Percentiles rank a stretch among this genome's conserved stretches.
Conservation (phyloP, 23 tunicate species). For the Clavelina lepadiformis region DNA sequence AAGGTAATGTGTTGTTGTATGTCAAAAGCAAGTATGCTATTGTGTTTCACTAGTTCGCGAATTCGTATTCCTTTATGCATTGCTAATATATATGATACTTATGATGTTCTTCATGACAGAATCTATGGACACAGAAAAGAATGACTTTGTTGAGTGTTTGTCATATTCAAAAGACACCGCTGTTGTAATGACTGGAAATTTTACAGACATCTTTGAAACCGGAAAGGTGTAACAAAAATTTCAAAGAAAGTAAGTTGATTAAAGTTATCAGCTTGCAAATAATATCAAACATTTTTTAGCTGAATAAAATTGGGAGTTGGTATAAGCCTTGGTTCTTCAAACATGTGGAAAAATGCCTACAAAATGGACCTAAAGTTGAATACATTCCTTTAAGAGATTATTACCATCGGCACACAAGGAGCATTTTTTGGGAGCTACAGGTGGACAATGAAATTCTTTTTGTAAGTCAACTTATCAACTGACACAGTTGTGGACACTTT, state of each 20-base stretch:
- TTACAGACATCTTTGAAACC: slow-evolving; percentile 39
- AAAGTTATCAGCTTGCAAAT: too few relatives aligned
- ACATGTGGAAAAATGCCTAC: slow-evolving; percentile 50
- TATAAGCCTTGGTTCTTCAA: slow-evolving; percentile 93
- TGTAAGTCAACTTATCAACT: background rate
- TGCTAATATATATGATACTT: background rate
- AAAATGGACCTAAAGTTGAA: slow-evolving; percentile 35
- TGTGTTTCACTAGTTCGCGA: background rate
- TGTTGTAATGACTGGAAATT: slow-evolving; percentile 78
- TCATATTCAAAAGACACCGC: slow-evolving; percentile 52
- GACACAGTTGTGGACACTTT: background rate
- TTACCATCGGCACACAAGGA: slow-evolving; percentile 78
- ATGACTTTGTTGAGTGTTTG: slow-evolving; percentile 79
- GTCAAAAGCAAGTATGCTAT: background rate
- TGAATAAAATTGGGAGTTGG: slow-evolving; percentile 74
- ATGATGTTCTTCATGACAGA: slow-evolving; percentile 5
- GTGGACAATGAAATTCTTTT: background rate
- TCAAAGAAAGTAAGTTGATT: background rate
- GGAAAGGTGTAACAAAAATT: slow-evolving; percentile 31
- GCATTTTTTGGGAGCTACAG: slow-evolving; percentile 89
- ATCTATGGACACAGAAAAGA: slow-evolving; percentile 29
- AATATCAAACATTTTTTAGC: slow-evolving; percentile 8
- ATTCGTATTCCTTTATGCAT: background rate
- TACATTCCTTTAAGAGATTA: slow-evolving; percentile 82
- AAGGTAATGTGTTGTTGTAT: slow-evolving; percentile 14